Percentiles rank a stretch among this genome's conserved stretches.
phyloP scores from a whole-genome alignment of 2,888 invertebrate species.

The Lasioglossum vierecki region DNA sequence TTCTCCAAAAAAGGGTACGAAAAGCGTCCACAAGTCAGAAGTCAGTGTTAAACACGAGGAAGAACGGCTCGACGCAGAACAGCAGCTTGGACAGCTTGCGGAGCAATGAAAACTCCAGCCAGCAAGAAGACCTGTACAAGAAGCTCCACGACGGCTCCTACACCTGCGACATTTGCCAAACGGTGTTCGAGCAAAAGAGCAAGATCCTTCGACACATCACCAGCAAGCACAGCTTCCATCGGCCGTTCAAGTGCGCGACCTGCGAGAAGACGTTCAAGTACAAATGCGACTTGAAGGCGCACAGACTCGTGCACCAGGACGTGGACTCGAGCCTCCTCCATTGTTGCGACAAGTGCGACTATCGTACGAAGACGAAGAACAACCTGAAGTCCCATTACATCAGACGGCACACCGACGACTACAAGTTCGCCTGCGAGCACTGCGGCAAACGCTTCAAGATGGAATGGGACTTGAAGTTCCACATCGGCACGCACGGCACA shows the following conservation, averaged over 20 bases:
- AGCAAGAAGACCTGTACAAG: constrained; percentile 58
- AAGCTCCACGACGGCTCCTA: constrained; percentile 67
- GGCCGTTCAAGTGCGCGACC: constrained; percentile 70
- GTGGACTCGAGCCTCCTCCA: constrained; percentile 63
- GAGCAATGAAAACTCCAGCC: constrained; percentile 5
- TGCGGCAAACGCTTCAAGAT: constrained; percentile 77
- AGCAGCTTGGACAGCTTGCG: not conserved
- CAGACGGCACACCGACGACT: constrained; percentile 73
- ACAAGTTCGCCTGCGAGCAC: constrained; percentile 74
- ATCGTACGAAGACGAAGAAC: constrained; percentile 72
- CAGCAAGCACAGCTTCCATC: constrained; percentile 74
- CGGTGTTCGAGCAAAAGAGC: constrained; percentile 70
- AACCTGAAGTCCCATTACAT: constrained; percentile 75
- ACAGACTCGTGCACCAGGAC: constrained; percentile 67
- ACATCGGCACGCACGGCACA: constrained; percentile 73
- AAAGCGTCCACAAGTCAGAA: not conserved
- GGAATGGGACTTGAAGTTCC: constrained; percentile 78
- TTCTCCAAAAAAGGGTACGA: not conserved
- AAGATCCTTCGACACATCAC: constrained; percentile 74
- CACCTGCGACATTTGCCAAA: constrained; percentile 66
- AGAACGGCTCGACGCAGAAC: not conserved
- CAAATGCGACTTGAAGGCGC: constrained; percentile 75
- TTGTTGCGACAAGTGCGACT: constrained; percentile 76
- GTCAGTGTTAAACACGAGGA: not conserved
- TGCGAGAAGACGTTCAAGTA: constrained; percentile 75